Evolutionary conservation across 1,140 invertebrate species (phyloP).

Genomic region (Platorchestia sp.): DNA sequence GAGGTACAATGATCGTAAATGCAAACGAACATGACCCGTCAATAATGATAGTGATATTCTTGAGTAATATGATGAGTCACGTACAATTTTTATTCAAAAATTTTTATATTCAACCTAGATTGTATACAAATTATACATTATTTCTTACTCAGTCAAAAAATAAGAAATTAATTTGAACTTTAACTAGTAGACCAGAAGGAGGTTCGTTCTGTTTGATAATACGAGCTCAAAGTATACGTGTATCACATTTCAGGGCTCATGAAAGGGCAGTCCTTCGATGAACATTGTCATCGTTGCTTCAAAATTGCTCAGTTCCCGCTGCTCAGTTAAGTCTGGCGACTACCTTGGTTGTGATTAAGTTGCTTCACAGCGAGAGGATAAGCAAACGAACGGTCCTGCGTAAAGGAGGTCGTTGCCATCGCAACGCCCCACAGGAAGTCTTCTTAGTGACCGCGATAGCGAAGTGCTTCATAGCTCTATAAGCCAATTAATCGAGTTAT

Average conservation of each 20-base stretch:
- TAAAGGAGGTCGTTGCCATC: not conserved
- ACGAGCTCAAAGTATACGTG: not conserved
- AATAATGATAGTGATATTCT: not conserved
- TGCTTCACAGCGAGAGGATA: not conserved
- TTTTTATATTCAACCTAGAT: not conserved
- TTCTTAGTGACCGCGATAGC: not conserved
- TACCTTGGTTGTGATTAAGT: not conserved
- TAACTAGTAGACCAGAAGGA: no score
- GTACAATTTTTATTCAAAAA: not conserved
- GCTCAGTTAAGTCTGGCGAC: not conserved
- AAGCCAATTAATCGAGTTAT: not conserved
- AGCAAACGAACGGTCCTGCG: not conserved
- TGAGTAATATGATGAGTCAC: not conserved
- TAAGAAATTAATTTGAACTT: no score
- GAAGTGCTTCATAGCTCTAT: not conserved
- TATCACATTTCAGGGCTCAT: not conserved
- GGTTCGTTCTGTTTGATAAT: no score
- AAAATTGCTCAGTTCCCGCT: not conserved
- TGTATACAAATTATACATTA: no score
- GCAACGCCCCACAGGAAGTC: not conserved
- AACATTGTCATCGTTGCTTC: not conserved
- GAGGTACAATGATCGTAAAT: not conserved
- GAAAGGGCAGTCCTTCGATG: not conserved
- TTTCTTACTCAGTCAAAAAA: no score
- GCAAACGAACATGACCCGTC: not conserved